Evolutionary conservation across 2,113 vertebrate species (phyloP).

Genomic region (Tychaedon coryphoeus): DNA sequence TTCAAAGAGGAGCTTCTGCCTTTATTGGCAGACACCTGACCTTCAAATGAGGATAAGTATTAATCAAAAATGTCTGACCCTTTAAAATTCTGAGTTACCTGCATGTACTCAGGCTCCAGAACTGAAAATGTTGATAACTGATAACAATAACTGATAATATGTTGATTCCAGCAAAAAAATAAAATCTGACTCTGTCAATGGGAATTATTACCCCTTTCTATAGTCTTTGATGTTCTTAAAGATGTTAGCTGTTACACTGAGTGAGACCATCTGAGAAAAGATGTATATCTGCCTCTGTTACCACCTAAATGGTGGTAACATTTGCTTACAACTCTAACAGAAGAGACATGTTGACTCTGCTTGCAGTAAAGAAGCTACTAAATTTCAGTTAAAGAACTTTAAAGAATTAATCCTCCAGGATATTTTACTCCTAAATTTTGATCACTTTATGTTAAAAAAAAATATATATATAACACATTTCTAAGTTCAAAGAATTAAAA

Average conservation of each 20-base stretch:
- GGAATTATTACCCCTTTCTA: background rate
- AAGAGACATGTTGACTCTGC: background rate
- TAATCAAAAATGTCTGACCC: background rate
- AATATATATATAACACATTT: background rate
- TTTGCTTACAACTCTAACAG: background rate
- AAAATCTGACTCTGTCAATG: background rate
- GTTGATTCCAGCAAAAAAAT: background rate
- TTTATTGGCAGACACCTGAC: too few species aligned
- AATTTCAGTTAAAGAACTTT: background rate
- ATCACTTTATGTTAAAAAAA: background rate
- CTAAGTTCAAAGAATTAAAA: background rate
- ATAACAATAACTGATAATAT: background rate
- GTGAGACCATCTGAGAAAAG: background rate
- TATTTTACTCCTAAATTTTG: background rate
- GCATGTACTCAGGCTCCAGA: background rate
- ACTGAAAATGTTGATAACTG: background rate
- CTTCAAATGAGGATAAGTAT: too few species aligned
- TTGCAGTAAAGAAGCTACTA: background rate
- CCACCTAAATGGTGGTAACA: background rate
- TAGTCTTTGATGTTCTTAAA: background rate
- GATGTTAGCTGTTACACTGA: background rate
- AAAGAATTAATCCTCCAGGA: background rate
- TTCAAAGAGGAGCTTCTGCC: too few species aligned
- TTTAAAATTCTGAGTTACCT: background rate
- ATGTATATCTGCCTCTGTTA: background rate